Base-by-base conservation (phyloP, 2,888 invertebrate species). In the Lasioglossum calceatum region DNA sequence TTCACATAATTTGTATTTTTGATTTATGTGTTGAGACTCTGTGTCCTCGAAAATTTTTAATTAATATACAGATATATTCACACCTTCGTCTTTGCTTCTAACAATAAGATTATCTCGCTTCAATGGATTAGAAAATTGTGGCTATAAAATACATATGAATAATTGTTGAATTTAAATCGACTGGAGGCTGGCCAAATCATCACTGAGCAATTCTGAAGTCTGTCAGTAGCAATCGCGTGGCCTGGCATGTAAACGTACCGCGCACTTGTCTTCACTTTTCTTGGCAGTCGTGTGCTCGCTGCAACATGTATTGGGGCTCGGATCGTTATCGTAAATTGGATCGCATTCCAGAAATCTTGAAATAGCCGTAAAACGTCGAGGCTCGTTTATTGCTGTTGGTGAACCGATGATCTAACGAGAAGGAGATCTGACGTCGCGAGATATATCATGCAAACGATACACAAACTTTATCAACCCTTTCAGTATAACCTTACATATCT, bases 271-370 rank as follows among this genome's bases (percentile, higher is more conserved):
- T 82, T 88, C 78, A 27, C 74, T 75, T 47, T 44, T 79, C 77
- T 32, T 12, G n/a, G 44, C 72, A 47, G 77, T 47, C 23, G 70
- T 32, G 47, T 23, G 47, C 36, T 74, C 36, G 61, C 36, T 36
- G 78, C 77, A 61, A 70, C 80, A 39, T 87, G 81, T 58, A 81
- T 83, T 54, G 78, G 79, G 67, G n/a, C 61, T 78, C 67, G 84
- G 87, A 91, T 92, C 90, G 91, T 92, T 92, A 92, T 89, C 91
- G 91, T 89, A 92, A 92, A 92, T 92, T 92, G 91, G 90, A 91
- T 92, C 91, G 91, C 91, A 92, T 92, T 91, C 92, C 88, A 85
- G 90, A 91, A 92, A 90, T 89, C 87, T 87, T 81, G 76, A 79
- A 91, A 91, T 83, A 87, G 90, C 81, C 87, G 76, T 90, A 90